Evolutionary conservation across 1,140 invertebrate genomes (phyloP), one percentile per base, ranked within the genome.

Genomic region (Diorhabda carinulata): DNA sequence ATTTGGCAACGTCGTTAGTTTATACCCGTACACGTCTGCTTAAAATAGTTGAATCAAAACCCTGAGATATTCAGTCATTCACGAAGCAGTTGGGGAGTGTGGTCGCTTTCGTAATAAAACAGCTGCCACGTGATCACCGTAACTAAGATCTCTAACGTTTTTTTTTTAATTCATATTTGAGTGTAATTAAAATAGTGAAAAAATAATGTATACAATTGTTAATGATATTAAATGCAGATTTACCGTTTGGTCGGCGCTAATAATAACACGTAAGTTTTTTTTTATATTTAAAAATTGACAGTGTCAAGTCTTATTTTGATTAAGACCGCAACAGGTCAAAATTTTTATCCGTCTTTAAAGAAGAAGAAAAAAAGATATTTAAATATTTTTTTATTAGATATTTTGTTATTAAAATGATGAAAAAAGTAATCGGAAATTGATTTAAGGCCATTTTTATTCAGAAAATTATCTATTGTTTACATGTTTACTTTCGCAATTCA

Each of bases 151-250:
- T 52, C 3, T 52, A 4, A 52, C n/a, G n/a, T 52, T 52, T 52
- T 3, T 52, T 8, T 2, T 52, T 25, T 25, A 25, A 25, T 25
- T 25, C 25, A 25, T 25, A 25, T 25, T 25, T 25, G 25, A 25
- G 47, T 52, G 47, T 8, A 6, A n/a, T 52, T 52, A 25, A 25
- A 25, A 25, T 52, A 60, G 63, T 9, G 56, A 68, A 61, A 41
- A 44, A 57, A 67, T 43, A 73, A 78, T 78, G 77, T 72, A 78
- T 78, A 77, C 73, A 64, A 73, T 78, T 64, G 70, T 77, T 61
- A 74, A 77, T 70, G 69, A 76, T 59, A 72, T 77, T 58, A 78
- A 72, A 70, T 72, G 77, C 73, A 75, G 71, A 71, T 73, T 78
- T 71, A 71, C 77, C 57, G 70, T 78, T 40, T 61, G 76, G 41